Conservation (phyloP, 2,113 vertebrate species). For the Enhydra lutris region DNA sequence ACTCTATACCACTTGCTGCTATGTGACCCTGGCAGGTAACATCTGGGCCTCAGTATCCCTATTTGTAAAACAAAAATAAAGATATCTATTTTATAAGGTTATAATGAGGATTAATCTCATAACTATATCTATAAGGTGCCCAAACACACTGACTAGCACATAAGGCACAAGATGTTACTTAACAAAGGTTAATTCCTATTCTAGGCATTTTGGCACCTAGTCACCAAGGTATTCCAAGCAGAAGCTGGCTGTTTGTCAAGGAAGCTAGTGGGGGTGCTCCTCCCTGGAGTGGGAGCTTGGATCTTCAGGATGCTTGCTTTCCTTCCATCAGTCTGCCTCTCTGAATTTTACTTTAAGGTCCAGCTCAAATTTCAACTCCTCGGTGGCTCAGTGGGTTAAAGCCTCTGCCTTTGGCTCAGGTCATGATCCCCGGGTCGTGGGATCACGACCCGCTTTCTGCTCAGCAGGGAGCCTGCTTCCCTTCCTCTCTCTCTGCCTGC, state of each 20-base stretch:
- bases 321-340: not conserved
- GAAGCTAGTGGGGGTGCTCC: not conserved
- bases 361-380: slow-evolving; percentile 32
- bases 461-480: no score
- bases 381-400: not conserved
- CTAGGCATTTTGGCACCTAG: not conserved
- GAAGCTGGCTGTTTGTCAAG: not conserved
- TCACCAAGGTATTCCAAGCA: slow-evolving; percentile 13
- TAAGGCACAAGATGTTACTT: not conserved
- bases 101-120: not conserved
- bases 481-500: no score
- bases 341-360: slow-evolving; percentile 22
- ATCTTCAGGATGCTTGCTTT: not conserved
- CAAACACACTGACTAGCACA: not conserved
- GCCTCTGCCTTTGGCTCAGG: no score
- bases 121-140: not conserved
- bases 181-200: not conserved
- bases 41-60: not conserved
- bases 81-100: not conserved
- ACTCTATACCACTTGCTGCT: not conserved
- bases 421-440: no score
- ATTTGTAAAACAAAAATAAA: slow-evolving; percentile 22
- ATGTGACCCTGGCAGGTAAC: not conserved
- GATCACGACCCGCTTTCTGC: no score
- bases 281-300: not conserved